A percentile compares a stretch with the other conserved stretches of the same genome.
phyloP scores from a whole-genome alignment of 2,113 vertebrate genomes.

The Dromas ardeola region DNA sequence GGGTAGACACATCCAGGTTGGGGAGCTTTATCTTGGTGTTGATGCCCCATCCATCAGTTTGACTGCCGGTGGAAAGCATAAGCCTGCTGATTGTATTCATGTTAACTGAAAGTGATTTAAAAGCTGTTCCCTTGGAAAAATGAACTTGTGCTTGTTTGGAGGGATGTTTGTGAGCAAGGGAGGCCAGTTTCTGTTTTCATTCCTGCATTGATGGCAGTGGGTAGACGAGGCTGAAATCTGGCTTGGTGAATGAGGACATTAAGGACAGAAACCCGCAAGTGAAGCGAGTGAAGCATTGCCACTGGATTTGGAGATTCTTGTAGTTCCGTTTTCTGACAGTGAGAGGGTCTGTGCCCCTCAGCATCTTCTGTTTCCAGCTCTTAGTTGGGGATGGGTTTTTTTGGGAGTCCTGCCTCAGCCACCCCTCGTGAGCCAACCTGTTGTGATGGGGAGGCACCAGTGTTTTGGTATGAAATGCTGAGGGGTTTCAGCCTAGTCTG shows the following conservation, averaged over 20 bases:
- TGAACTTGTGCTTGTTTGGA: background rate
- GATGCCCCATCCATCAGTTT: background rate
- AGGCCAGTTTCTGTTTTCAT: background rate
- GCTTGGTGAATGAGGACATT: background rate
- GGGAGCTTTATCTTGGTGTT: background rate
- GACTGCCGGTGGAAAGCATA: background rate
- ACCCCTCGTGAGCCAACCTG: background rate
- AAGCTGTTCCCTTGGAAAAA: conserved; percentile 27
- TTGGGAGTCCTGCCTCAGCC: background rate
- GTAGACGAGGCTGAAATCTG: background rate
- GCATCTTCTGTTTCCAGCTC: background rate
- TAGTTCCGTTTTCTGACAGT: background rate
- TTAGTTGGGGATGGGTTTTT: background rate
- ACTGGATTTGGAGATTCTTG: background rate
- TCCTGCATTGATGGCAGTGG: accelerated
- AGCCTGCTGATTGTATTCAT: background rate
- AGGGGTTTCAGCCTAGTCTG: background rate
- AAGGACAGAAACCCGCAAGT: conserved; percentile 27
- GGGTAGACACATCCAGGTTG: background rate
- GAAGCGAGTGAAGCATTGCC: background rate
- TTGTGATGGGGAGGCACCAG: background rate
- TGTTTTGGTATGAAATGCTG: background rate
- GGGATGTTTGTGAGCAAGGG: background rate
- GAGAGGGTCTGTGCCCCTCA: background rate
- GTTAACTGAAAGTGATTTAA: conserved; percentile 39